Evolutionary conservation across 1,140 invertebrate species (phyloP).

Genomic region (Mesaphorura yosii): DNA sequence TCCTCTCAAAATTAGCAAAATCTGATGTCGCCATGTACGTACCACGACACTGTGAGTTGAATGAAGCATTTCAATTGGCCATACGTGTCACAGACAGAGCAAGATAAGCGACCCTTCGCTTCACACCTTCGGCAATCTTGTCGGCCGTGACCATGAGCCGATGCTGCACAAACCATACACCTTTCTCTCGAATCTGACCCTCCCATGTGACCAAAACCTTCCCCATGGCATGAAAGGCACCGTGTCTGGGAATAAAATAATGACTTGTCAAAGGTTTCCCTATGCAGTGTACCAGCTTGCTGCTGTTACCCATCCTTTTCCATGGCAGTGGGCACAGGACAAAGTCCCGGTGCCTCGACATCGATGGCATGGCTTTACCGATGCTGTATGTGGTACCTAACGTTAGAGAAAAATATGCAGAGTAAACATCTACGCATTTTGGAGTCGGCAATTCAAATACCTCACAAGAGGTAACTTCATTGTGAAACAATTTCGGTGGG

Average conservation of each 20-base stretch:
- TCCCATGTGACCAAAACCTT: constrained; percentile 35
- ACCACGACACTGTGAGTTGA: constrained; percentile 43
- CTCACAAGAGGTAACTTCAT: constrained; percentile 38
- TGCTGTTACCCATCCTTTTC: constrained; percentile 45
- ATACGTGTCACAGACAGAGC: constrained; percentile 40
- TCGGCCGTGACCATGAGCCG: constrained; percentile 37
- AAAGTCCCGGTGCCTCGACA: constrained; percentile 42
- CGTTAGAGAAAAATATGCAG: background rate
- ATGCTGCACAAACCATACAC: constrained; percentile 40
- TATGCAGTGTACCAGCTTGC: no score
- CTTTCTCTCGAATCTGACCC: constrained; percentile 38
- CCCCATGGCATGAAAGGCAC: constrained; percentile 40
- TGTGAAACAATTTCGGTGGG: constrained; percentile 39
- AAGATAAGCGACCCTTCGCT: constrained; percentile 40
- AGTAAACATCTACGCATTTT: background rate
- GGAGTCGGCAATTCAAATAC: constrained; percentile 7
- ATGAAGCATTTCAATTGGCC: constrained; percentile 44
- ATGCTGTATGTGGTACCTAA: constrained; percentile 47
- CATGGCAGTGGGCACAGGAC: constrained; percentile 43
- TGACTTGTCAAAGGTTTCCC: constrained; percentile 3
- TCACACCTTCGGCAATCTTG: constrained; percentile 40
- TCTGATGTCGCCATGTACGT: no score
- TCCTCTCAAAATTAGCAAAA: no score
- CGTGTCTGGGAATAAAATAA: constrained; percentile 32
- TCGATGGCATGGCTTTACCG: constrained; percentile 45